These are phyloP conservation scores for Gulo gulo DNA, from an alignment of 2,113 vertebrate species.

Conservation along the genomic window DNA sequence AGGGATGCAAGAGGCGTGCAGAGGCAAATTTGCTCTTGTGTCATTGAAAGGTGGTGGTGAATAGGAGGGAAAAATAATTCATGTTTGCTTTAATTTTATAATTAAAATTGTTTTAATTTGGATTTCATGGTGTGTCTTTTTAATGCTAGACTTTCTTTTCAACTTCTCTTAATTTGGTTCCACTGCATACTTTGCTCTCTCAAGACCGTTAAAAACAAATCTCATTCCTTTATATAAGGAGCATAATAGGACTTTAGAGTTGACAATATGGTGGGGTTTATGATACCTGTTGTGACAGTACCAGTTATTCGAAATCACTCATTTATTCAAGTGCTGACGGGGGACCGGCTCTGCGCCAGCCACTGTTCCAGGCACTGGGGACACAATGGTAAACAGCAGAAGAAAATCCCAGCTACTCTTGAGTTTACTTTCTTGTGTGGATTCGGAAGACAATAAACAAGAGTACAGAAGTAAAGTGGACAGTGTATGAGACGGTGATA, in stretches of 20 bases:
- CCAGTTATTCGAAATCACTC: not conserved
- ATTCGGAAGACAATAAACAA: not conserved
- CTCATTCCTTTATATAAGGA: not conserved
- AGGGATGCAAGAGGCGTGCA: rapidly evolving
- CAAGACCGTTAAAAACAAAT: not conserved
- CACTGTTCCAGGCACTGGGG: too few species aligned
- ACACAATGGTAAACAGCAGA: not conserved
- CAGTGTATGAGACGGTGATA: not conserved
- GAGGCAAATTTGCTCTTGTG: not conserved
- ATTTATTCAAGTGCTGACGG: not conserved
- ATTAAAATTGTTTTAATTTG: not conserved
- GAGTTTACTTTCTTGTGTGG: not conserved
- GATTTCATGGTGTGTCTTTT: not conserved
- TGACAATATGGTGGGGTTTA: not conserved
- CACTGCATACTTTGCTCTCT: not conserved
- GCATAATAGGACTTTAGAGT: not conserved
- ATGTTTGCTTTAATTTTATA: not conserved
- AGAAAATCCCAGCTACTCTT: not conserved
- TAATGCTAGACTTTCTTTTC: not conserved
- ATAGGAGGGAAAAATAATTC: not conserved
- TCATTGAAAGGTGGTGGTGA: not conserved
- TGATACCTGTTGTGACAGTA: not conserved
- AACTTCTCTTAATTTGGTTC: not conserved
- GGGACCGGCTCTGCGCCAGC: not conserved
- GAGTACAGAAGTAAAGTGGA: not conserved